A percentile compares a stretch with the other conserved stretches of the same genome.
Conservation (phyloP, 2,888 invertebrate genomes). For the Lacanobia oleracea region DNA sequence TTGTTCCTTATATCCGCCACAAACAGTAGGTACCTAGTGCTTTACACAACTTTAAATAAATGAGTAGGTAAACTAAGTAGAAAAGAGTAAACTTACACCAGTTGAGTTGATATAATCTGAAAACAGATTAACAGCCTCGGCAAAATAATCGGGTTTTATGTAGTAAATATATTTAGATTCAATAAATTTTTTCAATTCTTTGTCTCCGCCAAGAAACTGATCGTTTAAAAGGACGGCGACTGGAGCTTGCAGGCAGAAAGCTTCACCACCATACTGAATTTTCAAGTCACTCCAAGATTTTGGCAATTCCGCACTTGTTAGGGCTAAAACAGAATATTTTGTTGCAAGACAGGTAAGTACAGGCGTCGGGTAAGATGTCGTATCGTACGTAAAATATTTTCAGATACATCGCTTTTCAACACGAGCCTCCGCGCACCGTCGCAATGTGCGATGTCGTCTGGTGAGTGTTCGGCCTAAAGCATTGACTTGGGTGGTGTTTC, state of each 20-base stretch:
- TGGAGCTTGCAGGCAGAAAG: conserved; percentile 84
- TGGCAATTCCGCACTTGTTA: conserved; percentile 84
- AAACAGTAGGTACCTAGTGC: too few species aligned
- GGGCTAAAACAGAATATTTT: conserved; percentile 69
- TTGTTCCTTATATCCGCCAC: too few species aligned
- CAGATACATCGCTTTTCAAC: not conserved
- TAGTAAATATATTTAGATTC: conserved; percentile 84
- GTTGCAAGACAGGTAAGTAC: not conserved
- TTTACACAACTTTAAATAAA: too few species aligned
- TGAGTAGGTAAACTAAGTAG: not conserved
- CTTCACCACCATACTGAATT: conserved; percentile 82
- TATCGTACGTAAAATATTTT: too few species aligned
- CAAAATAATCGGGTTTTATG: conserved; percentile 84
- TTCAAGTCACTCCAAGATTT: conserved; percentile 79
- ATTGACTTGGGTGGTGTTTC: not conserved
- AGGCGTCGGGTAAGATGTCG: too few species aligned
- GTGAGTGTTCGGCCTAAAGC: not conserved
- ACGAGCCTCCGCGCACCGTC: too few species aligned
- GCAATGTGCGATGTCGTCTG: not conserved
- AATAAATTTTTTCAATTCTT: conserved; percentile 85
- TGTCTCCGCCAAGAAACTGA: conserved; percentile 88
- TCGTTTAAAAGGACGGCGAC: conserved; percentile 88
- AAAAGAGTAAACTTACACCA: conserved; percentile 77
- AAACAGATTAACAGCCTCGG: conserved; percentile 83
- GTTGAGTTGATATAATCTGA: conserved; percentile 82